A percentile compares a stretch with the other conserved stretches of the same genome.
Conservation (phyloP, 2,888 invertebrate species). For the Cantharis rustica region DNA sequence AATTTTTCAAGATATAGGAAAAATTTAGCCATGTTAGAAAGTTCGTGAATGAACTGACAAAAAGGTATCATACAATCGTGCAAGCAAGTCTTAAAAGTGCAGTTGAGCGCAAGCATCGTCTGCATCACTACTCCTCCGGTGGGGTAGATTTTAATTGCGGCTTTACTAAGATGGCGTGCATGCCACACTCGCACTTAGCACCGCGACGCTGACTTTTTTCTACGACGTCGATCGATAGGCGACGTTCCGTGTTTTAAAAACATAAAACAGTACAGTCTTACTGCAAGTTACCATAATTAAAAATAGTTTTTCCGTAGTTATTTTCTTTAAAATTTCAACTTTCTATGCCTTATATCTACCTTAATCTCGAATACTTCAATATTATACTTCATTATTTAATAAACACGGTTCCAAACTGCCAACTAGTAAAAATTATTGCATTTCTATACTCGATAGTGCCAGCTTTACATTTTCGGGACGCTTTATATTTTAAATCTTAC, state of each 20-base stretch:
- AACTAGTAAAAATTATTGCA: background rate
- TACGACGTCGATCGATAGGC: slow-evolving; percentile 51
- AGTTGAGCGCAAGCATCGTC: slow-evolving; percentile 26
- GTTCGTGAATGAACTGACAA: slow-evolving; percentile 27
- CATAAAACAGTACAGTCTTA: slow-evolving; percentile 50
- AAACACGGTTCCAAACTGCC: background rate
- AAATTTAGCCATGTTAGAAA: slow-evolving; percentile 14
- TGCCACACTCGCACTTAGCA: slow-evolving; percentile 58
- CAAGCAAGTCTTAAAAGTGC: slow-evolving; percentile 21
- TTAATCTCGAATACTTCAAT: background rate
- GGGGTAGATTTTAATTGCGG: slow-evolving; percentile 55
- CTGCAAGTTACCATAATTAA: slow-evolving; percentile 32
- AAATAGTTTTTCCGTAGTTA: slow-evolving; percentile 20
- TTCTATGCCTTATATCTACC: background rate
- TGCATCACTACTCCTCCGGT: slow-evolving; percentile 21
- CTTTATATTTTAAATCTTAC: background rate
- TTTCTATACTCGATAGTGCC: background rate
- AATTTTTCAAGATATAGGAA: slow-evolving; percentile 8
- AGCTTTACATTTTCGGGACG: background rate
- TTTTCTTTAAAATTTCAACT: background rate
- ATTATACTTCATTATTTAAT: background rate
- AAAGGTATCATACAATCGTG: slow-evolving; percentile 25
- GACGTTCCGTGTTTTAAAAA: slow-evolving; percentile 56
- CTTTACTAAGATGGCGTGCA: slow-evolving; percentile 58
- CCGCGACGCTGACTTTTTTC: slow-evolving; percentile 56